phyloP scores from a whole-genome alignment of 1,140 invertebrate genomes.

The Leucophenga varia region DNA sequence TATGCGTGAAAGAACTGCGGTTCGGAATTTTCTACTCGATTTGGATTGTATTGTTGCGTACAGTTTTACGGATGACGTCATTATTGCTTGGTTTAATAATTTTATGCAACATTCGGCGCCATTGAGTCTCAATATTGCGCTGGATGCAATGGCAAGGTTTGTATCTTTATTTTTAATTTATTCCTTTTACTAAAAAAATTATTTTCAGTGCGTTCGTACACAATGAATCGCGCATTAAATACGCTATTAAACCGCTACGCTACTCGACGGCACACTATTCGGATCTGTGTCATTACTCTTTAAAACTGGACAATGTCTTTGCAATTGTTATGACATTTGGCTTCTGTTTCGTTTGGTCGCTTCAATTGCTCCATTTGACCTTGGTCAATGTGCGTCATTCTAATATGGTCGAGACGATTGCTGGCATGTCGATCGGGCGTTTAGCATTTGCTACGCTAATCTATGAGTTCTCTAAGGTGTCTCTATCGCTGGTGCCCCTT shows the following conservation, averaged over 20 bases:
- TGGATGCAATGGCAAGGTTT: constrained; percentile 30
- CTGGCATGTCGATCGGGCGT: constrained; percentile 16
- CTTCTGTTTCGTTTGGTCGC: constrained; percentile 26
- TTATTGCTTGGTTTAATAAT: constrained; percentile 20
- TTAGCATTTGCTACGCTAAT: constrained; percentile 14
- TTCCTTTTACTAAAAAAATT: too few species aligned
- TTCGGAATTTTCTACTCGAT: constrained; percentile 4
- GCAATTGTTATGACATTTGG: constrained; percentile 1
- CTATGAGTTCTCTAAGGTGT: constrained; percentile 13
- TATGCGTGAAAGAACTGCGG: neutral
- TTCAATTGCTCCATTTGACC: constrained; percentile 18
- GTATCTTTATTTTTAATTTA: neutral
- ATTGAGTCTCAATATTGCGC: constrained; percentile 14
- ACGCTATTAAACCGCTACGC: constrained; percentile 16
- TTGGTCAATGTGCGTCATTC: constrained; percentile 5
- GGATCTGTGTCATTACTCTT: neutral
- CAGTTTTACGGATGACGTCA: neutral
- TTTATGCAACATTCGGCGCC: constrained; percentile 13
- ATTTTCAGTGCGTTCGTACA: constrained; percentile 17
- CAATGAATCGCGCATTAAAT: constrained; percentile 10
- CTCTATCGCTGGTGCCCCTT: constrained; percentile 4
- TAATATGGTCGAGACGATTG: constrained; percentile 22
- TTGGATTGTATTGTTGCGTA: constrained; percentile 11
- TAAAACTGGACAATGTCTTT: constrained; percentile 2
- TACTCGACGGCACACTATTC: constrained; percentile 13